Evolutionary conservation across 2,797 vertebrate genomes (phyloP), one percentile per base, ranked within the genome.

Genomic region (Spea hammondii): DNA sequence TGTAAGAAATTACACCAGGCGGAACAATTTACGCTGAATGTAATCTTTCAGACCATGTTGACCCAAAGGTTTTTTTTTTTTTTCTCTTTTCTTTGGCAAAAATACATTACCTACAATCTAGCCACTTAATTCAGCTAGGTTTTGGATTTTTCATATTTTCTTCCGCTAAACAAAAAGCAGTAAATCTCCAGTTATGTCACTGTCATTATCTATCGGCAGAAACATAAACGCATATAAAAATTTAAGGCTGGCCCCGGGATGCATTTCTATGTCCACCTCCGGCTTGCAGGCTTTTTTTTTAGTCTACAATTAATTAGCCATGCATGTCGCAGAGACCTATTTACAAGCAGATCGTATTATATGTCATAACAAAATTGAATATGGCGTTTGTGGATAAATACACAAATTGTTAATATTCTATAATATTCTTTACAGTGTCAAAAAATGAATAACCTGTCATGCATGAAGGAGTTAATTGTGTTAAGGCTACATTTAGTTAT

Each of bases 321-420:
- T 82, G 76, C 80, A 53, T 68, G n/a, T 72, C 80, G 78, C 80
- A 70, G 77, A 62, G 65, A 64, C 65, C 70, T 9, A 62, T 65
- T 82, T 82, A 82, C 70, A 50, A 60, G 68, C 75, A 78, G 70
- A 70, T 75, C 72, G 65, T 78, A 77, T 77, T 82, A 77, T 72
- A 74, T 72, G 75, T 77, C 66, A 55, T 74, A 70, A 82, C 75
- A 82, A 70, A 82, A 82, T 82, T 77, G 70, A 76, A 77, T 78
- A 77, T 78, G 75, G 76, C 80, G 78, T 82, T 82, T 82, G 75
- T 82, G 75, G 75, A 70, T 77, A 74, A 78, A 82, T 72, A 82
- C 65, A 69, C 57, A 78, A 74, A 44, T 82, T 70, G 75, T 62
- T 65, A 69, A 65, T 74, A 55, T 77, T 64, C 79, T 17, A 64